phyloP scores from a whole-genome alignment of 2,113 vertebrate species.

The Atherinomorus stipes region DNA sequence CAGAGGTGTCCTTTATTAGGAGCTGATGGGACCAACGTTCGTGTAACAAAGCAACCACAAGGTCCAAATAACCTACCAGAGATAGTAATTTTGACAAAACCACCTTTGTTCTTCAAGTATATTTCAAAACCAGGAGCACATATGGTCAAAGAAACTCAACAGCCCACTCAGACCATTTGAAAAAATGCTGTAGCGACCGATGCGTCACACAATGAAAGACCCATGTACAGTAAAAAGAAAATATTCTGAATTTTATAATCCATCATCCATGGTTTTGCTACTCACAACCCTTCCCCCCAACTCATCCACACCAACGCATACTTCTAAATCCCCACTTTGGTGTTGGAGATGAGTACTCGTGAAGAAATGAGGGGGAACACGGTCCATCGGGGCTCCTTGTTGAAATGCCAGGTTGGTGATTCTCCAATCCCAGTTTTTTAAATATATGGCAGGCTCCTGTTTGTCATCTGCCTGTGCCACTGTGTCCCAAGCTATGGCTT shows the following conservation, averaged over 20 bases:
- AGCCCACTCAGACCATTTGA: not conserved
- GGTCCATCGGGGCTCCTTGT: slow-evolving; percentile 88
- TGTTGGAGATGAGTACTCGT: slow-evolving; percentile 87
- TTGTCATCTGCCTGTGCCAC: slow-evolving; percentile 96
- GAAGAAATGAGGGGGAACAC: slow-evolving; percentile 86
- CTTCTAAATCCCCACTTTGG: slow-evolving; percentile 71
- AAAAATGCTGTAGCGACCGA: slow-evolving; percentile 4
- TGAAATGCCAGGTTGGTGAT: slow-evolving; percentile 98
- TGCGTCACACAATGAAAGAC: slow-evolving; percentile 15
- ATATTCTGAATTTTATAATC: not conserved
- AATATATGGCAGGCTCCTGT: slow-evolving; percentile 82
- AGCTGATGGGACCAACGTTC: slow-evolving; percentile 50
- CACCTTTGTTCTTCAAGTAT: slow-evolving; percentile 38
- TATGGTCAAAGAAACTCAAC: slow-evolving; percentile 17
- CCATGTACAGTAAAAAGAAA: not conserved
- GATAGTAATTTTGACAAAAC: slow-evolving; percentile 40
- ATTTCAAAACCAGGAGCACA: slow-evolving; percentile 33
- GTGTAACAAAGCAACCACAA: slow-evolving; percentile 52
- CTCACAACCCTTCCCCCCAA: not conserved
- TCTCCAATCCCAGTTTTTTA: slow-evolving; percentile 86
- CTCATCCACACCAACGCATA: slow-evolving; percentile 23
- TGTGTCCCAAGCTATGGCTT: slow-evolving; percentile 96
- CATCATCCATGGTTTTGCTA: slow-evolving; percentile 10
- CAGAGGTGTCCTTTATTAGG: slow-evolving; percentile 66
- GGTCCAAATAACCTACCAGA: slow-evolving; percentile 36